Base-by-base conservation (phyloP, 2,888 invertebrate genomes). In the Hyposoter dolosus region DNA sequence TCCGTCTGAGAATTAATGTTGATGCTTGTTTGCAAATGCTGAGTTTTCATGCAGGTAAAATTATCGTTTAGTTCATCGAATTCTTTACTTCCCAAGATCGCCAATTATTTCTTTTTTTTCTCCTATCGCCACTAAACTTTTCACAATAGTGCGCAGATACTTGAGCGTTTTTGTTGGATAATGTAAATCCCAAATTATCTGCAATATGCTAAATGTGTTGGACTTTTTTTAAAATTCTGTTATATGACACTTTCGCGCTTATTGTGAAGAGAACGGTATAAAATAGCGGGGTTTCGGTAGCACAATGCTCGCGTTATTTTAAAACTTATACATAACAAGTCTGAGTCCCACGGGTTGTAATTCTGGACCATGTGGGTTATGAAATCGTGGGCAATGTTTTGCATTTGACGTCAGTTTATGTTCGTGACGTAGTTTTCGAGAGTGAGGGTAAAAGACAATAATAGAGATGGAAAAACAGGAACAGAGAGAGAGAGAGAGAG, bases 371-470 rank as follows among this genome's bases (percentile, higher is more conserved):
- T 35, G 78, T 56, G 72, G 80, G 60, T 86, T 81, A 86, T 83
- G 83, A 74, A 81, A 83, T 75, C 74, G 19, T 63, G 63, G n/a
- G 68, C 43, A 81, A 72, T 74, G 76, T 81, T 72, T 77, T 83
- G 77, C 72, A 81, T 83, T 78, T 83, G 77, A 83, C 83, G 86
- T 86, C 83, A 86, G 50, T 86, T 83, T 77, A 83, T 50, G 74
- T 77, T 63, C 74, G 83, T 86, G 86, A 86, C 86, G 86, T 86
- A 78, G 83, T 50, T 82, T 81, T 43, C 63, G 50, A 53, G 56
- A 65, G 68, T 69, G 32, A 60, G 56, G 15, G 28, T 28, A 60
- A 60, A 28, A 28, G 56, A 23, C 47, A 19, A 71, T 23, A 76
- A 65, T 12, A 77, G 71, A 86, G 83, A 87, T 78, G 69, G 83